Evolutionary conservation across 2,888 invertebrate species (phyloP), one percentile per base, ranked within the genome.

Genomic region (Rutpela maculata): DNA sequence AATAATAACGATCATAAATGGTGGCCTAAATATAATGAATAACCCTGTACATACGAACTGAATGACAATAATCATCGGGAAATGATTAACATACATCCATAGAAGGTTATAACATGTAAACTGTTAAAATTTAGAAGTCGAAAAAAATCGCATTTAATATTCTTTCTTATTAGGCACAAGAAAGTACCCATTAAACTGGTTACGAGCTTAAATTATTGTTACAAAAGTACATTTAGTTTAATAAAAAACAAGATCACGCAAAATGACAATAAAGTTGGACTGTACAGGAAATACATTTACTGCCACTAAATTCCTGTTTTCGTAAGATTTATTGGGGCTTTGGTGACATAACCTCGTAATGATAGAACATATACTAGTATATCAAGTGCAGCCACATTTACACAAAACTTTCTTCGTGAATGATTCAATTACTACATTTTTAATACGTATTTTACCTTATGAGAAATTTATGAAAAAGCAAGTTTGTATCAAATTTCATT

Each of bases 341-440:
- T 35, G 31, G 17, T 63, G 62, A 35, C 17, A 63, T 63, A 35
- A 63, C 62, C 35, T 63, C 35, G 31, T 35, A 17, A 17, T 63
- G 31, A 10, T 63, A 63, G 62, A 63, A 17, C 35, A 10, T 35
- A 62, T 26, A n/a, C 31, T 22, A 31, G n/a, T n/a, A 62, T 62
- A 35, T 63, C 26, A 63, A 63, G 26, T 63, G 35, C 62, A n/a
- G 31, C 31, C 31, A 35, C 62, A 63, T 35, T 63, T 17, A 35
- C 17, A n/a, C 31, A 10, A 63, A 63, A 35, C 62, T 63, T 63
- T 63, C 62, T 63, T 63, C n/a, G 35, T 17, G n/a, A 17, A 31
- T 62, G 31, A 62, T n/a, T 62, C 22, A 22, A 59, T 59, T 59
- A 59, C 62, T 43, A 62, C 62, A 62, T 62, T 62, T 62, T 63